A percentile compares a stretch with the other conserved stretches of the same genome.
phyloP scores from a whole-genome alignment of 2,113 vertebrate genomes.

The Mormoops blainvillei region DNA sequence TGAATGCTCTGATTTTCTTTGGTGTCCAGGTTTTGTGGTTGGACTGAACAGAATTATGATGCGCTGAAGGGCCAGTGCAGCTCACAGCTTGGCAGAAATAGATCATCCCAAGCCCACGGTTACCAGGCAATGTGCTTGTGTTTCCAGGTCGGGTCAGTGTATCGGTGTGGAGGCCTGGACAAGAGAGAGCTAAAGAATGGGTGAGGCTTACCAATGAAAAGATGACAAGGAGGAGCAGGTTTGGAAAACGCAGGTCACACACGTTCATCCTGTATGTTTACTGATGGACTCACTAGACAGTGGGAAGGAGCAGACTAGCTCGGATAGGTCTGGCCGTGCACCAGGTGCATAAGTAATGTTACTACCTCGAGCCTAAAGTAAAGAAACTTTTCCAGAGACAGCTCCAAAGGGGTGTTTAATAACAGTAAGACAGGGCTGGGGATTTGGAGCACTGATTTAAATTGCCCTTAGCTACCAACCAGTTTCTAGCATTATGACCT shows the following conservation, averaged over 20 bases:
- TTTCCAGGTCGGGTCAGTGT: background rate
- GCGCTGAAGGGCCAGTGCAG: background rate
- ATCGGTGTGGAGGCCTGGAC: too few relatives aligned
- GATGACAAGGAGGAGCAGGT: background rate
- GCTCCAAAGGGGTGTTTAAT: background rate
- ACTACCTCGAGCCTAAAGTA: background rate
- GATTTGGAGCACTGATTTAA: background rate
- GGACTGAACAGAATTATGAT: background rate
- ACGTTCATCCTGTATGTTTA: background rate
- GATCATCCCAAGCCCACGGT: background rate
- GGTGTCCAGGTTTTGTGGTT: background rate
- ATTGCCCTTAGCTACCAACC: background rate
- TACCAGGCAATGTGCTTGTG: background rate
- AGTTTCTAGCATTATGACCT: background rate
- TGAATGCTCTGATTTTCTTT: background rate
- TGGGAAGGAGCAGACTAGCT: background rate
- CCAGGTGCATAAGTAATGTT: background rate
- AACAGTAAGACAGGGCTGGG: background rate
- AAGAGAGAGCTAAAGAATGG: background rate
- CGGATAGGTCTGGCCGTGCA: background rate
- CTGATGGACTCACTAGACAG: background rate
- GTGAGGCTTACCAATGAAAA: background rate
- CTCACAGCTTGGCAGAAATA: background rate
- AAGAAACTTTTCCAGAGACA: background rate
- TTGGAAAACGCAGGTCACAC: background rate